phyloP scores from a whole-genome alignment of 2,888 invertebrate genomes.

The Hermaeophaga mercurialis region DNA sequence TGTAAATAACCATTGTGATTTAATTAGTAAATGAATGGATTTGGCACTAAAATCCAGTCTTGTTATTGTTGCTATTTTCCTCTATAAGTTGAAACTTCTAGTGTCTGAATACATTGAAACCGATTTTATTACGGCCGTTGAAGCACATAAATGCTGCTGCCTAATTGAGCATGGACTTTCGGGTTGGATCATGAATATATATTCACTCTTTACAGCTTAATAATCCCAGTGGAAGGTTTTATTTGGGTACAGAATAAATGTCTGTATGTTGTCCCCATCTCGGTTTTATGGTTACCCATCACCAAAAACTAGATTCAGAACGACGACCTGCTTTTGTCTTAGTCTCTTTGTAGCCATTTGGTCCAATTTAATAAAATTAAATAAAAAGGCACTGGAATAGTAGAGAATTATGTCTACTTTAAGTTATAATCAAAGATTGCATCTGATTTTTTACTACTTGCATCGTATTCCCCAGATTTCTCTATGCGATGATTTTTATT shows the following conservation, averaged over 20 bases:
- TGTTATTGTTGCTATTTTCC: constrained; percentile 1
- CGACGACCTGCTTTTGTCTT: not conserved
- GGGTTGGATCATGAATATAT: constrained; percentile 19
- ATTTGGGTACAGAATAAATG: constrained; percentile 18
- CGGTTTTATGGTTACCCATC: constrained; percentile 11
- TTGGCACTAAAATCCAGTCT: not conserved
- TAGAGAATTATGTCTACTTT: no score
- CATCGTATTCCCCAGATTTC: no score
- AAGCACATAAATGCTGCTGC: constrained; percentile 14
- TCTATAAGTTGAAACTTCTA: constrained; percentile 6
- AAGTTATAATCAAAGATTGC: no score
- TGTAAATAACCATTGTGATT: no score
- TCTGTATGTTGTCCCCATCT: constrained; percentile 10
- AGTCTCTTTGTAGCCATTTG: not conserved
- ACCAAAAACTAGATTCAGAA: not conserved
- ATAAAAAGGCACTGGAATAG: no score
- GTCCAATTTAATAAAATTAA: not conserved
- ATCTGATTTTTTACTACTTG: no score
- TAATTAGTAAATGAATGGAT: no score
- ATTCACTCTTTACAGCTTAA: constrained; percentile 17
- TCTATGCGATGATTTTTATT: no score
- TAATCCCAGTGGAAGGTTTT: constrained; percentile 18
- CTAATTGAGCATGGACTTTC: constrained; percentile 15
- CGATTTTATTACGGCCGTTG: constrained; percentile 15
- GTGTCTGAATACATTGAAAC: constrained; percentile 11